These are phyloP conservation scores for Quadroppia sp. DNA, from an alignment of 2,888 invertebrate species.

Conservation along the genomic window DNA sequence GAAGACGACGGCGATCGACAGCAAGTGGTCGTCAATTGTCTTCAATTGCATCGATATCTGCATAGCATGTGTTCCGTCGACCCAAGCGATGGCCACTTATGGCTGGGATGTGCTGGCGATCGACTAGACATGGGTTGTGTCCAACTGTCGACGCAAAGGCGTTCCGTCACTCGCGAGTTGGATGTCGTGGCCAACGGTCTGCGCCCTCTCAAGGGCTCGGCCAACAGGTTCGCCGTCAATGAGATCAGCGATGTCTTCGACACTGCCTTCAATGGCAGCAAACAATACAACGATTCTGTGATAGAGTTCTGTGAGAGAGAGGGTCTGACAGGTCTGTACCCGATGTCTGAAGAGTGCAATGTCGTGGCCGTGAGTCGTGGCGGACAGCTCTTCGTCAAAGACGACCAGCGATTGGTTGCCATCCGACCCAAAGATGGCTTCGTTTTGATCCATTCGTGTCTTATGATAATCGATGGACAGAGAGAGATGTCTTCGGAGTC, in stretches of 20 bases:
- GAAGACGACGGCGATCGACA: too few species aligned
- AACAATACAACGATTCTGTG: conserved; percentile 1
- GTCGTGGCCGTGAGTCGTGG: background rate
- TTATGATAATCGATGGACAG: background rate
- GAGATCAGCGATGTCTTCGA: background rate
- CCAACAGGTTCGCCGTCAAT: background rate
- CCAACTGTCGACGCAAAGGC: background rate
- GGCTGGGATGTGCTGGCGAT: too few species aligned
- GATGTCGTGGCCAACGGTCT: background rate
- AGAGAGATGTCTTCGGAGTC: background rate
- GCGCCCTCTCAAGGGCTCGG: background rate
- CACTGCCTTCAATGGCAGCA: too few species aligned
- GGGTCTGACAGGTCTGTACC: conserved; percentile 84
- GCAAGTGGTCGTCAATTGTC: too few species aligned
- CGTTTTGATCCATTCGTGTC: background rate
- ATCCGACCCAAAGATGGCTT: conserved; percentile 2
- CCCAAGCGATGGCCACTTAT: too few species aligned
- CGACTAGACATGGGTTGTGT: background rate
- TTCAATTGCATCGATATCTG: too few species aligned
- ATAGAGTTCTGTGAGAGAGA: conserved; percentile 60
- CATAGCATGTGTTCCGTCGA: too few species aligned
- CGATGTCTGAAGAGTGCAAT: background rate
- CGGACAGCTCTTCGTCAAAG: background rate
- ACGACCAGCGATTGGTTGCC: background rate
- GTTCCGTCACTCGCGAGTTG: background rate